Base-by-base conservation (phyloP, 1,140 invertebrate species). In the Phthorimaea operculella region DNA sequence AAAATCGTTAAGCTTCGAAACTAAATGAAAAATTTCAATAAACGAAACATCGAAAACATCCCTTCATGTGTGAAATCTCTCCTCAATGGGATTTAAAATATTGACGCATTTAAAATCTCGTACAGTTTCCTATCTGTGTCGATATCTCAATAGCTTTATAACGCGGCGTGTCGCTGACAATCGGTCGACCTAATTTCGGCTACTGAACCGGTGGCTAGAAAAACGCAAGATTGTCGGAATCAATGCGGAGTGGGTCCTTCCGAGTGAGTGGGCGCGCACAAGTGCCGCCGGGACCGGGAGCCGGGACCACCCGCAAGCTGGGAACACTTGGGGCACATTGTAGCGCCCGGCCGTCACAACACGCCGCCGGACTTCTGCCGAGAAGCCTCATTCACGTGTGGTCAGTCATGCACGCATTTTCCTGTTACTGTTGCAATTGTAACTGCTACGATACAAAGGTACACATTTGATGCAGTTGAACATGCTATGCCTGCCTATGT, bases 251-350 rank as follows among this genome's bases (percentile, higher is more conserved):
- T 59, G 58, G 65, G 51, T 48, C 59, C 62, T 81, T 81, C 75
- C 80, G 79, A 64, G 74, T 67, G 71, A 83, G 67, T 76, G 66
- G 57, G 36, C 63, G 48, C 51, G 50, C 54, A 74, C 60, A 78
- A 75, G 65, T 69, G 57, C 44, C 17, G 54, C 52, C 57, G 51
- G 54, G 51, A 54, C 55, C 51, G 54, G 57, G 60, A n/a, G 62
- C 55, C 54, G 57, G 53, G 54, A 54, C 74, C 21, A 28, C 21
- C 21, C 21, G 21, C 21, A 28, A 6, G 21, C 21, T 28, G 21
- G 2, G 21, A 64, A 70, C 76, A 77, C 76, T 74, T 83, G 79
- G 79, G 76, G 76, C 51, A 42, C 47, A 64, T 75, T 72, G 66
- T 67, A 58, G 54, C 57, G 55, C 58, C 60, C 52, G 55, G 47